Percentiles rank a stretch among this genome's conserved stretches.
Evolutionary conservation across 2,113 vertebrate genomes (phyloP).

Genomic region (Leiothrix lutea): DNA sequence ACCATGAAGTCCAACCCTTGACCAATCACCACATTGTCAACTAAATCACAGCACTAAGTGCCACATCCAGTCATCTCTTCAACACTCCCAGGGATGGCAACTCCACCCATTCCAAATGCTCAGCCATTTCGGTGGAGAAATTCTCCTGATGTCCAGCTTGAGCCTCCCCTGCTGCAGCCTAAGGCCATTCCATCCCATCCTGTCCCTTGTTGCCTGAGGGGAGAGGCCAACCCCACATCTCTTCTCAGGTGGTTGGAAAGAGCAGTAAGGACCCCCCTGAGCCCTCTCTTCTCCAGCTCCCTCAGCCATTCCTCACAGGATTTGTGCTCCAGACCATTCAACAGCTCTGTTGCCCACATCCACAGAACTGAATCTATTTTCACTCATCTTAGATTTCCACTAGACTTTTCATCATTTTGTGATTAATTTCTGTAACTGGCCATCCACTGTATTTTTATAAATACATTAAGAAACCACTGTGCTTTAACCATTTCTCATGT

Average conservation of each 20-base stretch:
- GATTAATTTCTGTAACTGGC: neutral
- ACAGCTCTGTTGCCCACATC: neutral
- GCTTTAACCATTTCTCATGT: neutral
- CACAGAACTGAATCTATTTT: neutral
- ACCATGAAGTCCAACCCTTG: neutral
- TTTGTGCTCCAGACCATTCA: neutral
- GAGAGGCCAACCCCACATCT: neutral
- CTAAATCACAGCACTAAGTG: neutral
- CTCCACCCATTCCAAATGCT: neutral
- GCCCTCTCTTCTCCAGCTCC: neutral
- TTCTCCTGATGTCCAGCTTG: neutral
- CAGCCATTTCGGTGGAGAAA: neutral
- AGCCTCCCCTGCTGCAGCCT: neutral
- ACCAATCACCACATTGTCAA: neutral
- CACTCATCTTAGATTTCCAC: neutral
- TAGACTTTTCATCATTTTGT: neutral
- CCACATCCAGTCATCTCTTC: neutral
- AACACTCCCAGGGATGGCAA: neutral
- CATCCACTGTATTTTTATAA: neutral
- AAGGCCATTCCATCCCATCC: neutral
- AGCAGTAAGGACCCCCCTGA: neutral
- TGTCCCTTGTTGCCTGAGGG: too few species aligned
- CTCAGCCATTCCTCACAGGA: neutral
- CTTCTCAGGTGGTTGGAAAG: neutral
- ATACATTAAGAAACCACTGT: neutral